Base-by-base conservation (phyloP, 2,113 vertebrate genomes). In the Vulpes ferrilata region DNA sequence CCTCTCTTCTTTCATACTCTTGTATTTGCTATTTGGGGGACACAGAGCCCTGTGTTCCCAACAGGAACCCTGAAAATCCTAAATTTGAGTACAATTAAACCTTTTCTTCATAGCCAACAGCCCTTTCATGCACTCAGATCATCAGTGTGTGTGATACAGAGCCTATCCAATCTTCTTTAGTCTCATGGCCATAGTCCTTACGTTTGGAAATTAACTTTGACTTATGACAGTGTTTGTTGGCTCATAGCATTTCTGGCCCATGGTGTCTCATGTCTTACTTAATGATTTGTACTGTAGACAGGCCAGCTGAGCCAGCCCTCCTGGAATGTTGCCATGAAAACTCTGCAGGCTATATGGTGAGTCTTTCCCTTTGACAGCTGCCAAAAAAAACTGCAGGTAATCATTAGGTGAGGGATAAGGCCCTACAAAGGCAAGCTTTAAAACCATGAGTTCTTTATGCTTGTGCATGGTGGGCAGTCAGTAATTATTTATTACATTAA, bases 331-430 rank as follows among this genome's bases (percentile, higher is more conserved):
- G 78, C 73, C 71, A 55, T 81, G 81, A 88, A 93, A 53, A 60
- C 51, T 64, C 67, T 83, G 48, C 30, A 38, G 9, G n/a, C 35
- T 85, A 12, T 25, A 13, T 64, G 11, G 17, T 23, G 71, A 82
- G 67, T 69, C 67, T 93, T 90, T 88, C 53, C 60, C 10, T 62
- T 60, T 97, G 59, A 87, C 53, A 87, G 53, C 87, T 57, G 38
- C 67, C 82, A 78, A 78, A 43, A 60, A 82, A 55, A 92, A 25
- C 71, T 85, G 4, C 13, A 57, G 59, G 1, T 81, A 80, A 57
- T 94, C 53, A 59, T 92, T 89, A 92, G 51, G 30, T 15, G 51
- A 81, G 23, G 51, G 48, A 48, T n/a, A 80, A 81, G 71, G 59
- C 30, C 27, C 25, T 30, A 81, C 19, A 57, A 13, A 69, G 73